These are phyloP conservation scores for Drosophila hamatofila DNA, from an alignment of 2,888 invertebrate species.

Conservation along the genomic window DNA sequence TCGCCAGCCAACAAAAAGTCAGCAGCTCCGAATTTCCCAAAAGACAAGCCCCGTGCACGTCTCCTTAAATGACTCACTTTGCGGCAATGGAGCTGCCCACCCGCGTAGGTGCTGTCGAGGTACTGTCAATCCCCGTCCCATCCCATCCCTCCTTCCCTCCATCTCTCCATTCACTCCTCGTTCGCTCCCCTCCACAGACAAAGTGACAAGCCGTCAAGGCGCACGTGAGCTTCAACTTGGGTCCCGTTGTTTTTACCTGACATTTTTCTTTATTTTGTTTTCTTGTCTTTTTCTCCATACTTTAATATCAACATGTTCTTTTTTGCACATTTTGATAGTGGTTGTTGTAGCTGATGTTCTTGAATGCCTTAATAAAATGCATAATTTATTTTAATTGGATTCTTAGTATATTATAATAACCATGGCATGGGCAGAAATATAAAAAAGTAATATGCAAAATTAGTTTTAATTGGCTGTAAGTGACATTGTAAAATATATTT, in stretches of 20 bases:
- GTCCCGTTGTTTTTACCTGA: conserved; percentile 7
- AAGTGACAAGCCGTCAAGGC: conserved; percentile 52
- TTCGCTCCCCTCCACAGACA: not conserved
- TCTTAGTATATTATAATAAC: conserved; percentile 14
- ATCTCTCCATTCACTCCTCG: not conserved
- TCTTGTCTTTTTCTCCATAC: conserved; percentile 12
- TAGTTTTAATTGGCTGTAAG: not conserved
- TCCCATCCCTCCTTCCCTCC: not conserved
- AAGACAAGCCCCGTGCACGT: conserved; percentile 22
- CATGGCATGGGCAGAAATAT: not conserved
- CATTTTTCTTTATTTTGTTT: conserved; percentile 8
- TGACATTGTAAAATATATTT: not conserved
- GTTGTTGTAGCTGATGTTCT: not conserved
- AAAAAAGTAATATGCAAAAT: not conserved
- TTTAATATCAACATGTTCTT: conserved; percentile 29
- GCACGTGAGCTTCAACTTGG: conserved; percentile 46
- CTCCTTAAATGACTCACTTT: conserved; percentile 65
- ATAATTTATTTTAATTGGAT: conserved; percentile 47
- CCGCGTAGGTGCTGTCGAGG: conserved; percentile 31
- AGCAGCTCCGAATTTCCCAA: conserved; percentile 18
- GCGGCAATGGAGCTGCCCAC: conserved; percentile 37
- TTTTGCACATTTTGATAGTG: conserved; percentile 9
- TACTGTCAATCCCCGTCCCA: not conserved
- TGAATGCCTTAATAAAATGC: conserved; percentile 24
- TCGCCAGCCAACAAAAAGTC: conserved; percentile 38